Evolutionary conservation across 2,888 invertebrate species (phyloP), one percentile per base, ranked within the genome.

Genomic region (Melieria picta): DNA sequence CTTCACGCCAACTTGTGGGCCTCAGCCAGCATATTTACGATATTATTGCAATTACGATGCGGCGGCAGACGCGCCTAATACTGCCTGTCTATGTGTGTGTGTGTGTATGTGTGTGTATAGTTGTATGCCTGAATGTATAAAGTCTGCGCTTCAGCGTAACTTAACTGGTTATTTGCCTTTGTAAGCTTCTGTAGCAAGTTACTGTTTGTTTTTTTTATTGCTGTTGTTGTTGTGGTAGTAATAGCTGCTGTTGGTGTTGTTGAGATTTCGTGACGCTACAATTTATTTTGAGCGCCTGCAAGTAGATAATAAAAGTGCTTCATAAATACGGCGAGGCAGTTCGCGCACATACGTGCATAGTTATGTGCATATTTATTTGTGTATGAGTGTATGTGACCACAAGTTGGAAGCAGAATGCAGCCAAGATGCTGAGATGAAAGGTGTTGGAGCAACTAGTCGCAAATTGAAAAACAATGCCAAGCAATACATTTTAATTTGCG

Each of bases 91-190:
- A 50, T 69, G 42, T 68, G 11, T 56, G 50, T 63, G 42, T 57
- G 50, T 66, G 43, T 67, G 43, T 11, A 11, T 63, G 46, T 69
- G 46, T 67, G 63, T 63, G 30, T 46, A 46, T n/a, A 50, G 13
- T 10, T 46, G 10, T 13, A 10, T 63, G 55, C 55, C 50, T 62
- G 64, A 43, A 43, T 42, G 42, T 43, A 43, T 30, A 57, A 16
- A 57, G 16, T 57, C 42, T 13, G 16, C 10, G 16, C 10, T 57
- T 30, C 30, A 30, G 30, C 3, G 3, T 30, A 30, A 30, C 30
- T 30, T 30, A 30, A 30, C 30, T 30, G 30, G 30, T 30, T 30
- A 30, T 30, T 30, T 30, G 30, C 9, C 50, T 50, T 10, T 50
- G 11, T 50, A 9, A 10, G 50, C 50, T 50, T 11, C 9, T 50